These are phyloP conservation scores for Auanema freiburgensis DNA, from an alignment of 2,888 invertebrate species.

Conservation along the genomic window DNA sequence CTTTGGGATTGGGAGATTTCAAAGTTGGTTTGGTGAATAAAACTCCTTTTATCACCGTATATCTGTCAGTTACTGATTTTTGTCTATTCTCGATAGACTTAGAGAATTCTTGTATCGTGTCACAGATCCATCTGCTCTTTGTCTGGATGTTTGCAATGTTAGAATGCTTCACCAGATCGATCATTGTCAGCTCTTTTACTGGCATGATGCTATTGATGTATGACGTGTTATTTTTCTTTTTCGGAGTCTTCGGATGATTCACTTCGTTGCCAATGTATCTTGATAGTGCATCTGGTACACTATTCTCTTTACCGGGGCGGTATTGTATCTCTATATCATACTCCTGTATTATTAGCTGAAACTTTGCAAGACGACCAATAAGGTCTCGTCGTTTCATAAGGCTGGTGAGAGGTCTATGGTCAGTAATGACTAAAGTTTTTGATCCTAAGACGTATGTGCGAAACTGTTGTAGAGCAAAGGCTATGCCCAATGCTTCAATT, in stretches of 20 bases:
- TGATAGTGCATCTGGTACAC: slow-evolving; percentile 28
- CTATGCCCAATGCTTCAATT: slow-evolving; percentile 27
- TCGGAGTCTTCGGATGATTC: neutral
- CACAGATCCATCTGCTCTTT: slow-evolving; percentile 4
- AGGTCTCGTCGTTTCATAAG: slow-evolving; percentile 24
- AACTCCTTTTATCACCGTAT: slow-evolving; percentile 14
- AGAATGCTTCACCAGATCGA: too few species aligned
- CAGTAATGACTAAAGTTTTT: slow-evolving; percentile 19
- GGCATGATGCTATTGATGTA: neutral
- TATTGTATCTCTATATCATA: slow-evolving; percentile 31
- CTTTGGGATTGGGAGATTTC: neutral
- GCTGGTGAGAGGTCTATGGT: slow-evolving; percentile 24
- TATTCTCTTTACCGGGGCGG: slow-evolving; percentile 34
- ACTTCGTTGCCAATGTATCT: slow-evolving; percentile 13
- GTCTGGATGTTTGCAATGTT: slow-evolving; percentile 14
- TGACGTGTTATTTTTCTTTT: neutral
- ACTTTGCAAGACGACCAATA: slow-evolving; percentile 23
- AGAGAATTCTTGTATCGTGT: neutral
- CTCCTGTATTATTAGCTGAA: too few species aligned
- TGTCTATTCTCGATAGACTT: neutral
- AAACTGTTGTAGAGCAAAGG: slow-evolving; percentile 19
- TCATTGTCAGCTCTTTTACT: too few species aligned
- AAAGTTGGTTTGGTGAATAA: slow-evolving; percentile 11
- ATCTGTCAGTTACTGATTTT: slow-evolving; percentile 1
- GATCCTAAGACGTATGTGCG: slow-evolving; percentile 25